A percentile compares a stretch with the other conserved stretches of the same genome.
Conservation (phyloP, 2,888 invertebrate genomes). For the Ormia ochracea region DNA sequence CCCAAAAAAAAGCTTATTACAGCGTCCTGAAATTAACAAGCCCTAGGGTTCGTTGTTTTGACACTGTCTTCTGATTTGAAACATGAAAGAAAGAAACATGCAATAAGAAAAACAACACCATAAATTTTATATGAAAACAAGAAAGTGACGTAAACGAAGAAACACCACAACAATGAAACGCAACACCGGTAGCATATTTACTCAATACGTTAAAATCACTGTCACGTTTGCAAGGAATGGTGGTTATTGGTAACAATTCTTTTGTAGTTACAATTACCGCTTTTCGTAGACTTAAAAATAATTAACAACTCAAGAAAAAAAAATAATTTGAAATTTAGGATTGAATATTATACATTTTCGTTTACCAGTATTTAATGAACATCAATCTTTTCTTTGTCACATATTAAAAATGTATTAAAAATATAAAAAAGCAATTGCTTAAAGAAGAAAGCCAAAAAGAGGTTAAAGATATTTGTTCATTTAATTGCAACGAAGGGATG, state of each 20-base stretch:
- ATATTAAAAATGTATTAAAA: slow-evolving; percentile 29
- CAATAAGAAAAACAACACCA: slow-evolving; percentile 62
- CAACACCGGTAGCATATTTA: slow-evolving; percentile 31
- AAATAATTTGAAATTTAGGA: slow-evolving; percentile 71
- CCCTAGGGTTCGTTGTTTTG: slow-evolving; percentile 77
- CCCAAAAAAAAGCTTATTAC: slow-evolving; percentile 48
- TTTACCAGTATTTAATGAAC: slow-evolving; percentile 78
- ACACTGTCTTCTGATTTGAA: slow-evolving; percentile 78
- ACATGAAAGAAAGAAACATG: slow-evolving; percentile 67
- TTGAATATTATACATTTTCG: slow-evolving; percentile 79
- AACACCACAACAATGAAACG: slow-evolving; percentile 57
- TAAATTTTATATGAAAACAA: slow-evolving; percentile 24
- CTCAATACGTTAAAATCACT: slow-evolving; percentile 6
- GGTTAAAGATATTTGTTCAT: slow-evolving; percentile 73
- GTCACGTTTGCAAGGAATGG: slow-evolving; percentile 20
- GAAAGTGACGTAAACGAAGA: slow-evolving; percentile 17
- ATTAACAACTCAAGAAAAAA: slow-evolving; percentile 39
- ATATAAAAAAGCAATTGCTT: background rate
- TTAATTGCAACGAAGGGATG: slow-evolving; percentile 52
- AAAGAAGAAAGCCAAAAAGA: slow-evolving; percentile 5
- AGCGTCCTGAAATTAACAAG: slow-evolving; percentile 67
- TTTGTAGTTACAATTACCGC: slow-evolving; percentile 2
- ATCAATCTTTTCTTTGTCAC: slow-evolving; percentile 71
- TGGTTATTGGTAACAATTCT: slow-evolving; percentile 5
- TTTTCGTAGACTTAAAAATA: slow-evolving; percentile 35